A percentile compares a stretch with the other conserved stretches of the same genome.
Evolutionary conservation across 1,140 invertebrate genomes (phyloP).

Genomic region (Solen grandis): DNA sequence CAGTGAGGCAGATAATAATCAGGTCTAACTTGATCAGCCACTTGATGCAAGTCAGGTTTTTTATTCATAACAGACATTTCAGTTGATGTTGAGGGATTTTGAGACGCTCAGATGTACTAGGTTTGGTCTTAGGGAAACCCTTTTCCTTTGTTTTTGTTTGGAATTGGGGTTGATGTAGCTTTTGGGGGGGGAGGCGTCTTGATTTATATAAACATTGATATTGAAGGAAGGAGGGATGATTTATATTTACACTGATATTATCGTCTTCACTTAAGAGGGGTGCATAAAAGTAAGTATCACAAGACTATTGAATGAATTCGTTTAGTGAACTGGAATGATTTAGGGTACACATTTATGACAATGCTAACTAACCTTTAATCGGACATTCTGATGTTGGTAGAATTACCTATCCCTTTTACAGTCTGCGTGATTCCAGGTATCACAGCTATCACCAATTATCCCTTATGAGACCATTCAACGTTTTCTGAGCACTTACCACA

Average conservation of each 20-base stretch:
- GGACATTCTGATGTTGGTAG: conserved; percentile 3
- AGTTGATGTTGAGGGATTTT: no score
- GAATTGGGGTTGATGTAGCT: no score
- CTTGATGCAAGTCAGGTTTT: no score
- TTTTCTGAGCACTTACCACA: background rate
- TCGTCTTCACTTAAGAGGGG: background rate
- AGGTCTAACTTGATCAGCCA: background rate
- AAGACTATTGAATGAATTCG: background rate
- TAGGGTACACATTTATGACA: background rate
- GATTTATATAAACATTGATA: no score
- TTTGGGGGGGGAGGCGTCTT: no score
- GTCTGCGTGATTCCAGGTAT: conserved; percentile 9
- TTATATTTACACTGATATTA: background rate
- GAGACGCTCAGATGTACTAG: no score
- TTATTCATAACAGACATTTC: no score
- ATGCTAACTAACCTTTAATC: conserved; percentile 6
- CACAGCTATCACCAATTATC: conserved; percentile 11
- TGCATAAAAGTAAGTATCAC: background rate
- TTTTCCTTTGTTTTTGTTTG: no score
- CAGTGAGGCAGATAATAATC: background rate
- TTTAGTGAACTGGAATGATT: background rate
- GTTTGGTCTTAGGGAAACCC: no score
- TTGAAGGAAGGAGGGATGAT: no score
- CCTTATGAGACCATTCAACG: conserved; percentile 13
- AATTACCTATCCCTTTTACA: conserved; percentile 23